Percentiles rank a stretch among this genome's conserved stretches.
phyloP scores from a whole-genome alignment of 2,797 vertebrate species.

The Lophura swinhoii region DNA sequence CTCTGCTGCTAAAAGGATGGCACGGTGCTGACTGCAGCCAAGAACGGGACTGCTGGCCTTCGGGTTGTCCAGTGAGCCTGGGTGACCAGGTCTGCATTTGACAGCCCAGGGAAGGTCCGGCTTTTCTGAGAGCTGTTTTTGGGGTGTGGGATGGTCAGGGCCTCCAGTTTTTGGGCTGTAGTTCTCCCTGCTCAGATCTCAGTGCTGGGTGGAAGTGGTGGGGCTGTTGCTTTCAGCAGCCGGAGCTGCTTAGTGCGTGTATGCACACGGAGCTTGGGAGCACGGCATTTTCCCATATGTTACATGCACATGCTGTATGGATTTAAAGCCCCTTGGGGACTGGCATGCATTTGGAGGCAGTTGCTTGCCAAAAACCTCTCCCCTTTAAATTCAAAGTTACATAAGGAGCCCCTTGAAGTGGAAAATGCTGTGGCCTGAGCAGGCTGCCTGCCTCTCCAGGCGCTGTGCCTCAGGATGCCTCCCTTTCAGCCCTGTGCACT shows the following conservation, averaged over 20 bases:
- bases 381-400: constrained; percentile 42
- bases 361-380: constrained; percentile 59
- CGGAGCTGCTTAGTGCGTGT: not conserved
- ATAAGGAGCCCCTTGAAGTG: not conserved
- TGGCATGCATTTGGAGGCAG: constrained; percentile 45
- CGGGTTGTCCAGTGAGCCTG: not conserved
- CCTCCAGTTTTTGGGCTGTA: not conserved
- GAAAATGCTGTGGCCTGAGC: not conserved
- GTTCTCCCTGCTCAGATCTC: not conserved
- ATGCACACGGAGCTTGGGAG: not conserved
- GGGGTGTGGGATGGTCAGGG: too few species aligned
- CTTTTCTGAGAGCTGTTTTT: not conserved
- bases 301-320: not conserved
- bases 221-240: not conserved
- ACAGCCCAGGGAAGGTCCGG: not conserved
- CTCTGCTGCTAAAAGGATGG: not conserved
- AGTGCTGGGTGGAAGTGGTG: too few species aligned
- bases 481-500: not conserved
- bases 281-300: constrained; percentile 12
- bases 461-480: fast-evolving
- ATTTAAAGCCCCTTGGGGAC: constrained; percentile 56
- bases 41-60: not conserved
- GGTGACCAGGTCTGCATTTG: not conserved
- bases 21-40: fast-evolving
- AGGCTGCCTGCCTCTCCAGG: not conserved